phyloP scores from a whole-genome alignment of 2,888 invertebrate species.

The Hydraecia micacea region DNA sequence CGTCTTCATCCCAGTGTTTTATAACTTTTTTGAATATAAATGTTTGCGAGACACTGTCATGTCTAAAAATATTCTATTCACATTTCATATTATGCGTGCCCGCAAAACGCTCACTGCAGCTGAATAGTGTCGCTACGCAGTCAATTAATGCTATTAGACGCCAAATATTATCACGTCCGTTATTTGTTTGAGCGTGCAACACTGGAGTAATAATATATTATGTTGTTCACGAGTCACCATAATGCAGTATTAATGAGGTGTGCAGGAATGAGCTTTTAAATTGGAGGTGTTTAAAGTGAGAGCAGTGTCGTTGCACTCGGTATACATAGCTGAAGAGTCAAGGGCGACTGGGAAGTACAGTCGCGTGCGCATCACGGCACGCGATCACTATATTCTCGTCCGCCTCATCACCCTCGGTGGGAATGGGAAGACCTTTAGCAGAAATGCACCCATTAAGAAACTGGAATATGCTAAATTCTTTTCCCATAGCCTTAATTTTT shows the following conservation, averaged over 20 bases:
- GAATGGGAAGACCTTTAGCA: slow-evolving; percentile 61
- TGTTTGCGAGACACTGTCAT: slow-evolving; percentile 68
- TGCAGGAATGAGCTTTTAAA: slow-evolving; percentile 48
- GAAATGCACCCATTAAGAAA: slow-evolving; percentile 25
- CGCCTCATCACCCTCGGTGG: slow-evolving; percentile 63
- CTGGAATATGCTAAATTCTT: not conserved
- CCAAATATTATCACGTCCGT: slow-evolving; percentile 73
- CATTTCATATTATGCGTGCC: slow-evolving; percentile 69
- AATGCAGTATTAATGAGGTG: slow-evolving; percentile 58
- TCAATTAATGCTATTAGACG: slow-evolving; percentile 78
- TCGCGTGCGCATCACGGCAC: slow-evolving; percentile 74
- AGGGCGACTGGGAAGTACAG: slow-evolving; percentile 78
- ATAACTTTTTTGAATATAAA: slow-evolving; percentile 62
- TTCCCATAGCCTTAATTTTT: slow-evolving; percentile 4
- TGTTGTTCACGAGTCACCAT: slow-evolving; percentile 45
- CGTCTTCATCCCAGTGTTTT: slow-evolving; percentile 46
- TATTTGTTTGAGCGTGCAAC: slow-evolving; percentile 58
- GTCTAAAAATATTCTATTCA: slow-evolving; percentile 76
- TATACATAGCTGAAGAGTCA: slow-evolving; percentile 79
- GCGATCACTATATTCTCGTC: slow-evolving; percentile 70
- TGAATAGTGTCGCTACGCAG: slow-evolving; percentile 70
- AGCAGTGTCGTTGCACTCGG: slow-evolving; percentile 80
- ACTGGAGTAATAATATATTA: slow-evolving; percentile 47
- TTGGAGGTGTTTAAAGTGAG: slow-evolving; percentile 57
- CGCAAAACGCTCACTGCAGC: slow-evolving; percentile 72